Evolutionary conservation across 2,113 vertebrate species (phyloP).

Genomic region (Dromiciops gliroides): DNA sequence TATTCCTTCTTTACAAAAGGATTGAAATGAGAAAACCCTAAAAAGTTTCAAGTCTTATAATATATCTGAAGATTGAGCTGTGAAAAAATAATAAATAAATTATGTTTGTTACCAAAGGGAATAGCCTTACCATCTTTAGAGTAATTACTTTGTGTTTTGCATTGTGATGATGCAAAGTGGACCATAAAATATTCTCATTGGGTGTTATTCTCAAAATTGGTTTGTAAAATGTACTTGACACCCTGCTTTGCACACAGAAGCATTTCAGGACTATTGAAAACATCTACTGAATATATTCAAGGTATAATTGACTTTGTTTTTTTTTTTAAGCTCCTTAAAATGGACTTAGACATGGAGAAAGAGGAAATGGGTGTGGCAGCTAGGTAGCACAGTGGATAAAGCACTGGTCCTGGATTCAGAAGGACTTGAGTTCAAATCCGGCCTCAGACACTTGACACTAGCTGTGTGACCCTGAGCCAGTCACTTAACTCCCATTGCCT

Average conservation of each 20-base stretch:
- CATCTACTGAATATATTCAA: neutral
- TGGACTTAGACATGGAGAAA: neutral
- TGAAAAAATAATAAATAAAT: constrained; percentile 30
- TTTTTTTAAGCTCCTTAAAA: neutral
- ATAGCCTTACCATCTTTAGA: neutral
- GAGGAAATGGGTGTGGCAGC: neutral
- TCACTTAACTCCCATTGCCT: too few relatives aligned
- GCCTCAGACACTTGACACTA: too few relatives aligned
- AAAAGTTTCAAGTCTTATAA: constrained; percentile 1
- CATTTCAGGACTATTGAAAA: neutral
- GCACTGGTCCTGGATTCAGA: too few relatives aligned
- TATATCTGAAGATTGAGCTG: constrained; percentile 24
- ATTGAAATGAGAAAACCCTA: constrained; percentile 1
- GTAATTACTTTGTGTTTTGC: constrained; percentile 4
- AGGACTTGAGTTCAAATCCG: too few relatives aligned
- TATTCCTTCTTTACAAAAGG: neutral
- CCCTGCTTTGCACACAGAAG: neutral
- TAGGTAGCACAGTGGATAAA: too few relatives aligned
- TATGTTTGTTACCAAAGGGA: neutral
- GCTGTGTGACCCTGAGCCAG: too few relatives aligned
- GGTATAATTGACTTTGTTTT: neutral
- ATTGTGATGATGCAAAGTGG: constrained; percentile 12
- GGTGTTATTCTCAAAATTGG: neutral
- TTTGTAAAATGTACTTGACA: neutral
- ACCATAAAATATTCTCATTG: constrained; percentile 13